phyloP scores from a whole-genome alignment of 2,113 vertebrate genomes.

The Pandion haliaetus region DNA sequence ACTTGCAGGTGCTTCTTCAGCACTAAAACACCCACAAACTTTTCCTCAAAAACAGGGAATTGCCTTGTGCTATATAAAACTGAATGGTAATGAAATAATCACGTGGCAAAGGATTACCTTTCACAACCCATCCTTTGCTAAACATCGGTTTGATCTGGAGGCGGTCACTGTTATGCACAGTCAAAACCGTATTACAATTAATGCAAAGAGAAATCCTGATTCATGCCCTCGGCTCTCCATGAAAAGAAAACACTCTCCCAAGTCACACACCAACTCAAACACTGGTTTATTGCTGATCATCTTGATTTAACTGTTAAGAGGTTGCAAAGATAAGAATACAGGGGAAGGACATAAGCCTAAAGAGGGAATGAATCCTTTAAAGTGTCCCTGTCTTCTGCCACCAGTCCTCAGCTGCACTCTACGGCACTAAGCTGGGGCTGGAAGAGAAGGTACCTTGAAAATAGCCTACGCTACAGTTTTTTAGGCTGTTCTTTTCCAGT shows the following conservation, averaged over 20 bases:
- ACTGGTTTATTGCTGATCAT: rapidly evolving
- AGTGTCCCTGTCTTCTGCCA: not conserved
- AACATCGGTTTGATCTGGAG: not conserved
- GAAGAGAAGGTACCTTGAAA: not conserved
- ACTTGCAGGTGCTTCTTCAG: not conserved
- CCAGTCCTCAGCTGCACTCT: not conserved
- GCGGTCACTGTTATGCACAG: rapidly evolving
- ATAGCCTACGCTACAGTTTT: not conserved
- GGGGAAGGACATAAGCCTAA: not conserved
- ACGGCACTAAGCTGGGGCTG: not conserved
- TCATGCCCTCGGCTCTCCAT: not conserved
- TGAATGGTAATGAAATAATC: not conserved
- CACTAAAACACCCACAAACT: not conserved
- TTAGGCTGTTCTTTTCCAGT: constrained; percentile 28
- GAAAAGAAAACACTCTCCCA: not conserved
- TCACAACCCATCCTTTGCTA: not conserved
- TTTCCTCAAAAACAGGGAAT: not conserved
- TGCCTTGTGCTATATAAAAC: not conserved
- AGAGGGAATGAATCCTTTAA: not conserved
- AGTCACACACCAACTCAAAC: not conserved
- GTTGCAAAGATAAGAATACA: not conserved
- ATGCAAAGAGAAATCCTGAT: not conserved
- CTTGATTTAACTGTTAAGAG: not conserved
- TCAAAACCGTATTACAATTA: not conserved
- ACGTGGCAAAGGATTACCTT: not conserved